Conservation (phyloP, 2,888 invertebrate species). For the Ganaspis brasiliensis region DNA sequence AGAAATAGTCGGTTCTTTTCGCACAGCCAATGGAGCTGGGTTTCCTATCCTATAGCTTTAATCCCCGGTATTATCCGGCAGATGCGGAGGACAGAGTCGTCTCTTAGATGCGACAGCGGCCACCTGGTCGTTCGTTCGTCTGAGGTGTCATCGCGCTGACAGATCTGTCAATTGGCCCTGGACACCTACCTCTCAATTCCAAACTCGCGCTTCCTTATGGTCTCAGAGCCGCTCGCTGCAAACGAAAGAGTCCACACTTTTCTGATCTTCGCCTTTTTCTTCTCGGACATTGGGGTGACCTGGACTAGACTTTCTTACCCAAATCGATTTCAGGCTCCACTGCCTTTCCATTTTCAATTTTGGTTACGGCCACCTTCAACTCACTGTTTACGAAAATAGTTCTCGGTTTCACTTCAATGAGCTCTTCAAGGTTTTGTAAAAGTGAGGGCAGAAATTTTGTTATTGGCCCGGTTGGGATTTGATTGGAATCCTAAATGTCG, state of each 20-base stretch:
- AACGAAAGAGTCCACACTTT: conserved; percentile 1
- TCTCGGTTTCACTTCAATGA: background rate
- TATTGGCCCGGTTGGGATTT: too few species aligned
- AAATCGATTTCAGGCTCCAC: conserved; percentile 34
- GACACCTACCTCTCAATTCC: conserved; percentile 59
- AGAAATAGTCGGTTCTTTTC: conserved; percentile 58
- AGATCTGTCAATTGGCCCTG: conserved; percentile 77
- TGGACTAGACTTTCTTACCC: conserved; percentile 7
- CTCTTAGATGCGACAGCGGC: conserved; percentile 65
- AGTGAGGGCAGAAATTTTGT: too few species aligned
- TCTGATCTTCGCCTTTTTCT: conserved; percentile 18
- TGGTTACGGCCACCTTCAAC: background rate
- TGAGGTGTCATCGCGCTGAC: conserved; percentile 79
- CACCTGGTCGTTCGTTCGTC: conserved; percentile 71
- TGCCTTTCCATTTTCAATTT: background rate
- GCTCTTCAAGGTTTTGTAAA: too few species aligned
- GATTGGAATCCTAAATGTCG: too few species aligned
- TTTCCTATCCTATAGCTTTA: conserved; percentile 70
- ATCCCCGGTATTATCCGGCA: conserved; percentile 79
- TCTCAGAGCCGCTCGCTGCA: background rate
- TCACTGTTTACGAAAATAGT: conserved; percentile 4
- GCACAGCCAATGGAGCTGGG: conserved; percentile 62
- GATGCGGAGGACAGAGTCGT: conserved; percentile 73
- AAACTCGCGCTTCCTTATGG: conserved; percentile 43
- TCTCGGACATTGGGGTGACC: conserved; percentile 1